Percentiles rank a stretch among this genome's conserved stretches.
Evolutionary conservation across 1,140 invertebrate species (phyloP).

Genomic region (Micrasema longulum): DNA sequence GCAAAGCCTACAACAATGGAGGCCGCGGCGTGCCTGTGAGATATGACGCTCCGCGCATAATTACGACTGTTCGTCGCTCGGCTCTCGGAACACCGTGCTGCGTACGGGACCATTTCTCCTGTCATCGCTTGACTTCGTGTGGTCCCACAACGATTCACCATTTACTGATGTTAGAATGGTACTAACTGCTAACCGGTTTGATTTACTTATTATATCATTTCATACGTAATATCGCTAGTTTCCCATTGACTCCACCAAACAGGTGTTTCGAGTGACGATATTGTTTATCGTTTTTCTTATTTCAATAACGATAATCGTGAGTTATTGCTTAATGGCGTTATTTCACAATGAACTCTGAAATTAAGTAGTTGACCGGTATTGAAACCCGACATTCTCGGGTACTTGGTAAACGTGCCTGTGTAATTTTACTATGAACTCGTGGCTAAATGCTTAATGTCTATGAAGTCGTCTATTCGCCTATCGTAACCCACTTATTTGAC

Average conservation of each 20-base stretch:
- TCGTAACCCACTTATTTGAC: no score
- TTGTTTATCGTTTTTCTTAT: no score
- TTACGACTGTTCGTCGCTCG: constrained; percentile 8
- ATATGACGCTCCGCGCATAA: constrained; percentile 15
- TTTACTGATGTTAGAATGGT: no score
- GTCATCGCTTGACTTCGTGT: no score
- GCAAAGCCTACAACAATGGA: constrained; percentile 13
- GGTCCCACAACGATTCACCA: constrained; percentile 1
- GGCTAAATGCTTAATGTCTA: neutral
- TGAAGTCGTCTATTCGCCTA: neutral
- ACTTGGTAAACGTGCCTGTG: neutral
- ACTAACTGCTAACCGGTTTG: no score
- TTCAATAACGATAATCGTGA: no score
- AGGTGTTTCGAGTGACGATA: no score
- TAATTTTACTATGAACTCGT: constrained; percentile 5
- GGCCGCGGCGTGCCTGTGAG: neutral
- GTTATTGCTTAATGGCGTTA: neutral
- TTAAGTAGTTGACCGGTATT: neutral
- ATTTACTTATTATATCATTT: no score
- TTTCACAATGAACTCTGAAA: constrained; percentile 1
- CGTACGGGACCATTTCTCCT: constrained; percentile 15
- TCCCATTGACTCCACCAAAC: neutral
- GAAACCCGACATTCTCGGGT: neutral
- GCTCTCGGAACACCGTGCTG: neutral
- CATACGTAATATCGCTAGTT: no score